phyloP scores from a whole-genome alignment of 2,113 vertebrate genomes.

The Barnardius zonarius region DNA sequence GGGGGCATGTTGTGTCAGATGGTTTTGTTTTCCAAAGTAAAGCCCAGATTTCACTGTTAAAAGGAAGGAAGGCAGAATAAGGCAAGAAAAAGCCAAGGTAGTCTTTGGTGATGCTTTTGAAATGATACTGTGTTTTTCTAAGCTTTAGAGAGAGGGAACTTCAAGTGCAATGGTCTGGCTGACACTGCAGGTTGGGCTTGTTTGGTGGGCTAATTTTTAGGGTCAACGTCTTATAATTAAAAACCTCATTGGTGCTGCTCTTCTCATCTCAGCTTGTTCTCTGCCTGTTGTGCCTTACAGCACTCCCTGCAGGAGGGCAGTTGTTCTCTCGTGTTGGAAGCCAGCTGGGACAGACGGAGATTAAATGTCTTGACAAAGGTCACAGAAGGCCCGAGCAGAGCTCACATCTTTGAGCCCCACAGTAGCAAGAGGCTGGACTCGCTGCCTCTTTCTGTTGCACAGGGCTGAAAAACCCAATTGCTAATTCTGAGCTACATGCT shows the following conservation, averaged over 20 bases:
- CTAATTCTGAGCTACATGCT: neutral
- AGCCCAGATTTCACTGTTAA: neutral
- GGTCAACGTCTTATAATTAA: neutral
- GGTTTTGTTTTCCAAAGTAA: neutral
- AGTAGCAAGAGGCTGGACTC: neutral
- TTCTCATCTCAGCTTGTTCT: neutral
- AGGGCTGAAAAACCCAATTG: neutral
- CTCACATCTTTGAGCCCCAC: neutral
- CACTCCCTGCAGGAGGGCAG: neutral
- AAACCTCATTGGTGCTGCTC: neutral
- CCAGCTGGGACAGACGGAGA: neutral
- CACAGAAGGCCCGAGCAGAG: neutral
- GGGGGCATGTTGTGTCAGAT: neutral
- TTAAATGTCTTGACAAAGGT: neutral
- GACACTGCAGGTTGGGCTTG: neutral
- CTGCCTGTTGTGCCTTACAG: neutral
- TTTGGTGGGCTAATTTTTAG: neutral
- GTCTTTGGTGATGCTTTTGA: neutral
- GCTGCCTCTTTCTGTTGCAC: neutral
- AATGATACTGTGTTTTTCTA: neutral
- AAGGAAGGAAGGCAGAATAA: neutral
- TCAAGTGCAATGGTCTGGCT: neutral
- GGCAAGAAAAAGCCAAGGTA: neutral
- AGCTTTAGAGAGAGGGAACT: neutral
- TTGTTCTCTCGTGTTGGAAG: neutral